Percentiles rank a stretch among this genome's conserved stretches.
Evolutionary conservation across 2,797 vertebrate genomes (phyloP).

Genomic region (Cheirogaleus major): DNA sequence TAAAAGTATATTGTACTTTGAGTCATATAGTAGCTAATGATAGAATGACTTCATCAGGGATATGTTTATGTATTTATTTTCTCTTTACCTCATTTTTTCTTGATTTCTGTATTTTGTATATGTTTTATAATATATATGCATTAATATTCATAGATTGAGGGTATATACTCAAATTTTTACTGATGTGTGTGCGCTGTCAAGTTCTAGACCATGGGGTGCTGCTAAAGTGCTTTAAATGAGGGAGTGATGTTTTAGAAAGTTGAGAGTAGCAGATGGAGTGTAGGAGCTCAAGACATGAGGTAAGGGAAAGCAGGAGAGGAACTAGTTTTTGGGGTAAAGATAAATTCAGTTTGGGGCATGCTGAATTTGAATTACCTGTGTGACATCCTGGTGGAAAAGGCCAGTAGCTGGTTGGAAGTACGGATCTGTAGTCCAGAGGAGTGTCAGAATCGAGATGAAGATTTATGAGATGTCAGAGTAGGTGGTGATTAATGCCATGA

Average conservation of each 20-base stretch:
- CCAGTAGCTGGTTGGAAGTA: background rate
- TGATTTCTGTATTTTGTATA: background rate
- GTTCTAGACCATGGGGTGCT: background rate
- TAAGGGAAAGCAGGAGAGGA: background rate
- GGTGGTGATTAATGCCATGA: slow-evolving; percentile 9
- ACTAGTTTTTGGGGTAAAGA: background rate
- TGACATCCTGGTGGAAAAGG: background rate
- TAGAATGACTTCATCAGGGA: slow-evolving; percentile 9
- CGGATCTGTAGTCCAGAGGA: slow-evolving; percentile 26
- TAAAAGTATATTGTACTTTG: slow-evolving; percentile 12
- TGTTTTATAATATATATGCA: background rate
- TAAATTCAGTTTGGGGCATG: slow-evolving; percentile 7
- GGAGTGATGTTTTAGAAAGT: background rate
- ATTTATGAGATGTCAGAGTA: slow-evolving; percentile 22
- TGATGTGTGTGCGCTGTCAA: background rate
- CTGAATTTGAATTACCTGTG: background rate
- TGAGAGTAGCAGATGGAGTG: background rate
- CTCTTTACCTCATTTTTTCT: slow-evolving; percentile 11
- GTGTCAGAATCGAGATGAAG: slow-evolving; percentile 14
- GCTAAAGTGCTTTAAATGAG: background rate
- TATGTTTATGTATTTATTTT: slow-evolving; percentile 11
- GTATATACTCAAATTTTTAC: background rate
- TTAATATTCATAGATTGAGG: background rate
- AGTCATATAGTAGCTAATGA: background rate
- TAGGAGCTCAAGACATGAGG: background rate